These are phyloP conservation scores for Xenopus borealis DNA, from an alignment of 2,113 vertebrate species.

Conservation along the genomic window DNA sequence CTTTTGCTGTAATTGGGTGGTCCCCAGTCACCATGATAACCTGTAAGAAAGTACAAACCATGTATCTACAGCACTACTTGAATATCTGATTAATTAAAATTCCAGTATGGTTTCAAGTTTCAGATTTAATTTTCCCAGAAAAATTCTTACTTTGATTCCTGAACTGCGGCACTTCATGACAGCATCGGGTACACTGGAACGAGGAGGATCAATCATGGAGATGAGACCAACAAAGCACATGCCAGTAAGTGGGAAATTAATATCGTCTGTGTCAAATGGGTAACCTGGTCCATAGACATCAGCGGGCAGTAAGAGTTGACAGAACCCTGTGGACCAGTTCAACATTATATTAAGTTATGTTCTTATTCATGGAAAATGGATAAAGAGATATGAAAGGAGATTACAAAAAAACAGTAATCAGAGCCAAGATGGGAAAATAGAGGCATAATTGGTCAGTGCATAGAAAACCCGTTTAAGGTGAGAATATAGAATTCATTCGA, in stretches of 20 bases:
- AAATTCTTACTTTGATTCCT: conserved; percentile 69
- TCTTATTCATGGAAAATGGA: too few species aligned
- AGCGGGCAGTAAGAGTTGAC: conserved; percentile 68
- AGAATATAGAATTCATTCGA: conserved; percentile 43
- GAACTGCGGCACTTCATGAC: conserved; percentile 75
- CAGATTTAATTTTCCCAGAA: too few species aligned
- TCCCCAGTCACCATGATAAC: conserved; percentile 79
- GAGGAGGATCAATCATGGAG: conserved; percentile 76
- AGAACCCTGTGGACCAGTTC: conserved; percentile 64
- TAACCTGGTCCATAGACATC: conserved; percentile 65
- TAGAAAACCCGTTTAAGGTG: too few species aligned
- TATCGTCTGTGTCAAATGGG: conserved; percentile 63
- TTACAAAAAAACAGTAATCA: neutral
- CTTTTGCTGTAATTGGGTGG: conserved; percentile 76
- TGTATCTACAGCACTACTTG: too few species aligned
- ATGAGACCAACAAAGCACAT: conserved; percentile 74
- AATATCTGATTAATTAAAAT: too few species aligned
- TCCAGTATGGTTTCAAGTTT: too few species aligned
- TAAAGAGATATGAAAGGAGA: too few species aligned
- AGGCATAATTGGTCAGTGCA: too few species aligned
- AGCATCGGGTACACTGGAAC: conserved; percentile 73
- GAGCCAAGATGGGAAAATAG: neutral
- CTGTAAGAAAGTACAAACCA: conserved; percentile 45
- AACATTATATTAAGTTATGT: neutral
- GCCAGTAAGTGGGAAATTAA: conserved; percentile 71